These are phyloP conservation scores for Struthidea cinerea DNA, from an alignment of 2,113 vertebrate genomes.

Conservation along the genomic window DNA sequence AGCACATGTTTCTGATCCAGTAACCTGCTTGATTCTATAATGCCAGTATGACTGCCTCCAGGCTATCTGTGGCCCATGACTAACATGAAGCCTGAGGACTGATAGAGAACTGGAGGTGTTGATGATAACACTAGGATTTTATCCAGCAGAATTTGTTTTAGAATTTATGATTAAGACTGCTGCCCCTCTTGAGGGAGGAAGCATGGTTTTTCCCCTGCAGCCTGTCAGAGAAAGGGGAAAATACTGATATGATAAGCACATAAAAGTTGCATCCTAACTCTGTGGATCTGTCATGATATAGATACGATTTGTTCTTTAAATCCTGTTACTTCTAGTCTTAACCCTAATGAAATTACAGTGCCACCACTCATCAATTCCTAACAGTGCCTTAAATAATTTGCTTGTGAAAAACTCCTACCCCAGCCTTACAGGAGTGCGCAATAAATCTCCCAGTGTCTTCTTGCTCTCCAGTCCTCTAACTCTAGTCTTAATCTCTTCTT, in stretches of 20 bases:
- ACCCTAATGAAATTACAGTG: background rate
- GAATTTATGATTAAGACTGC: background rate
- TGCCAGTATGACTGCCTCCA: rapidly evolving
- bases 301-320: background rate
- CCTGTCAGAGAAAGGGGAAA: background rate
- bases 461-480: background rate
- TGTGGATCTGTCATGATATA: background rate
- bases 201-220: background rate
- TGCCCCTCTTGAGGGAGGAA: background rate
- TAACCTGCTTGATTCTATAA: background rate
- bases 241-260: background rate
- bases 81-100: background rate
- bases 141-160: background rate
- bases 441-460: background rate
- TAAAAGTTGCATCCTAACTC: background rate
- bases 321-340: background rate
- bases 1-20: background rate
- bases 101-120: background rate
- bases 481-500: background rate
- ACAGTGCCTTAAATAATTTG: background rate
- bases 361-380: background rate
- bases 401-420: background rate
- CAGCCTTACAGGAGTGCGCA: background rate
- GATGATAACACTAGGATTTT: background rate
- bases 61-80: background rate